phyloP scores from a whole-genome alignment of 2,113 vertebrate species.

The Bufo bufo region DNA sequence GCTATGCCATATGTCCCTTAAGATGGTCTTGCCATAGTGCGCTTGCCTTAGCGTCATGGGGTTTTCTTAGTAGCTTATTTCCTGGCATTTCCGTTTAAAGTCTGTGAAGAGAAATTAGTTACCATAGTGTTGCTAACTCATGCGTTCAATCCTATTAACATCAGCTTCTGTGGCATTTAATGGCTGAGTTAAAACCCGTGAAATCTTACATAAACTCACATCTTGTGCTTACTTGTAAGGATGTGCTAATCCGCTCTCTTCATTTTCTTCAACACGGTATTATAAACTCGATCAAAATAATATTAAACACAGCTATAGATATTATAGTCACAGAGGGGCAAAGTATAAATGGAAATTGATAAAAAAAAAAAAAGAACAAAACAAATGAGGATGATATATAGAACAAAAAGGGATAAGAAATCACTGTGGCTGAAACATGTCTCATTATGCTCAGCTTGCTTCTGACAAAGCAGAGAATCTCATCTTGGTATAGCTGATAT shows the following conservation, averaged over 20 bases:
- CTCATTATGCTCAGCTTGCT: slow-evolving; percentile 3
- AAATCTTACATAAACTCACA: slow-evolving; percentile 52
- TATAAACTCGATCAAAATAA: slow-evolving; percentile 20
- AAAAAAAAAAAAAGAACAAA: slow-evolving; percentile 29
- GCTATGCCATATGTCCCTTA: slow-evolving; percentile 55
- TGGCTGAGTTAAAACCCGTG: slow-evolving; percentile 41
- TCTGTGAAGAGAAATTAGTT: slow-evolving; percentile 37
- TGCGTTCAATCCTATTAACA: slow-evolving; percentile 44
- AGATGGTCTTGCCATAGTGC: slow-evolving; percentile 48
- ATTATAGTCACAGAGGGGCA: slow-evolving; percentile 27
- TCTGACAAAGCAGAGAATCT: neutral
- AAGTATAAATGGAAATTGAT: slow-evolving; percentile 30
- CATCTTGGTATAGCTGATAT: neutral
- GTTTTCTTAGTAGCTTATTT: slow-evolving; percentile 20
- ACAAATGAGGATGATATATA: neutral
- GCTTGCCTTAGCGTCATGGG: slow-evolving; percentile 56
- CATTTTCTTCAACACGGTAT: slow-evolving; percentile 12
- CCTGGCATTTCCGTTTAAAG: slow-evolving; percentile 56
- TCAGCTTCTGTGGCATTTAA: slow-evolving; percentile 41
- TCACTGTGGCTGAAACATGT: neutral
- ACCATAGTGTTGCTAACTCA: slow-evolving; percentile 33
- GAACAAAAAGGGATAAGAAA: slow-evolving; percentile 15
- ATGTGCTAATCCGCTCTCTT: slow-evolving; percentile 9
- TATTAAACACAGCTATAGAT: slow-evolving; percentile 40
- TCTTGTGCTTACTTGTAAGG: slow-evolving; percentile 58